Percentiles rank a stretch among this genome's conserved stretches.
These are phyloP conservation scores for Myotis findleyi DNA, from an alignment of 2,797 vertebrate species.

Conservation along the genomic window DNA sequence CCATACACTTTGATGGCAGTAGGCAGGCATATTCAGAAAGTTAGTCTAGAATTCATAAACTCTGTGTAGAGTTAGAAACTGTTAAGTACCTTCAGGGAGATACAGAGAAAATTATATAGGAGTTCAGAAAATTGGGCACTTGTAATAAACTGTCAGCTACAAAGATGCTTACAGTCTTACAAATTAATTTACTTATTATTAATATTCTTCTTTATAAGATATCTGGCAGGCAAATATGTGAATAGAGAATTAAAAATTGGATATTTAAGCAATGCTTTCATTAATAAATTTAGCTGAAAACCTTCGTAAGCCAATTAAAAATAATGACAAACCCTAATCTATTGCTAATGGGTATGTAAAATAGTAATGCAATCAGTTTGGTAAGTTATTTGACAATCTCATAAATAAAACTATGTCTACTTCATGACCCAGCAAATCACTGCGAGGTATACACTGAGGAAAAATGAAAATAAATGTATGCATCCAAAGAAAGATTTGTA, in stretches of 20 bases:
- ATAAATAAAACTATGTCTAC: not conserved
- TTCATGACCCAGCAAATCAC: not conserved
- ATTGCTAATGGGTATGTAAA: not conserved
- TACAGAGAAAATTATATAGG: not conserved
- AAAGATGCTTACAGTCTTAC: not conserved
- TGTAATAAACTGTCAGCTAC: not conserved
- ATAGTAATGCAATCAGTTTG: not conserved
- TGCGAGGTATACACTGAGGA: not conserved
- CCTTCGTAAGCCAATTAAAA: not conserved
- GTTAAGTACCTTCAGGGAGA: not conserved
- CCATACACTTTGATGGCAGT: not conserved
- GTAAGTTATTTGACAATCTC: not conserved
- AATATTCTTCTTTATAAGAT: not conserved
- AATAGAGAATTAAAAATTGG: not conserved
- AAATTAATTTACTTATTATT: slow-evolving; percentile 14
- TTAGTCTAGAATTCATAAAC: not conserved
- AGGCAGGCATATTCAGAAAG: not conserved
- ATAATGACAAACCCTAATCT: not conserved
- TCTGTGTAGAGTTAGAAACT: not conserved
- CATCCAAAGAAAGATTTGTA: slow-evolving; percentile 2
- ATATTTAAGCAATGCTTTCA: slow-evolving; percentile 9
- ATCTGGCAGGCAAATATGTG: not conserved
- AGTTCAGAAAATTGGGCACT: not conserved
- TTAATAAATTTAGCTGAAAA: slow-evolving; percentile 27
- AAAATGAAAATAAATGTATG: not conserved